These are phyloP conservation scores for Nibea albiflora DNA, from an alignment of 2,113 vertebrate genomes.

Conservation along the genomic window DNA sequence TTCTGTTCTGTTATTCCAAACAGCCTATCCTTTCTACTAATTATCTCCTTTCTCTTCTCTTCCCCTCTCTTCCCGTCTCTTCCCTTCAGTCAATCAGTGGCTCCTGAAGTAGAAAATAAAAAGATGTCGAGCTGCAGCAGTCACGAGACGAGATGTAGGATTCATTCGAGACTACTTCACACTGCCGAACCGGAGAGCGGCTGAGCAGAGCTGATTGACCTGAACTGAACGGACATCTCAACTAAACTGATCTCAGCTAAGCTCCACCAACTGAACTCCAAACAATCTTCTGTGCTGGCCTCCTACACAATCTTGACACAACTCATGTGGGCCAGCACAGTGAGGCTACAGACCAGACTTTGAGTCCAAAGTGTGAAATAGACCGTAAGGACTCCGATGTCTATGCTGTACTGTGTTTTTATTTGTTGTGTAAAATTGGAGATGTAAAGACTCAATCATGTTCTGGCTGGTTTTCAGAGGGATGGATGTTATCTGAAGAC, in stretches of 20 bases:
- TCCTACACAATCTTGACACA: conserved; percentile 12
- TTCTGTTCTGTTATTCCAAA: conserved; percentile 18
- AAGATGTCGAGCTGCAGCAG: conserved; percentile 6
- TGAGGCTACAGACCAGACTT: not conserved
- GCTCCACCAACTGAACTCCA: conserved; percentile 13
- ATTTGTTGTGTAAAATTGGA: conserved; percentile 40
- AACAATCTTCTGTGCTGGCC: conserved; percentile 26
- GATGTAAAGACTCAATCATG: conserved; percentile 24
- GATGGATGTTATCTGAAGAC: conserved; percentile 34
- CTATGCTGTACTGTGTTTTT: conserved; percentile 43
- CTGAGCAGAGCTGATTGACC: conserved; percentile 6
- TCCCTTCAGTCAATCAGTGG: conserved; percentile 81
- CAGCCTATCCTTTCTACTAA: conserved; percentile 25
- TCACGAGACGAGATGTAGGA: conserved; percentile 7
- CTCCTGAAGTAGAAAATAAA: conserved; percentile 76
- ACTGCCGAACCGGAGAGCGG: conserved; percentile 19
- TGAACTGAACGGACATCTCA: conserved; percentile 18
- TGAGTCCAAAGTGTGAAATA: conserved; percentile 29
- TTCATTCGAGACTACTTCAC: conserved; percentile 31
- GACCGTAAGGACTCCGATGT: conserved; percentile 30
- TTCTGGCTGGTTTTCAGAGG: conserved; percentile 15
- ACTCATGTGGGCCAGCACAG: conserved; percentile 15
- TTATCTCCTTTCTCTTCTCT: conserved; percentile 17
- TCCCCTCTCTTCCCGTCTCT: conserved; percentile 1
- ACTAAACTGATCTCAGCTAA: conserved; percentile 43